Evolutionary conservation across 2,797 vertebrate species (phyloP).

Genomic region (Premnoplex brunnescens): DNA sequence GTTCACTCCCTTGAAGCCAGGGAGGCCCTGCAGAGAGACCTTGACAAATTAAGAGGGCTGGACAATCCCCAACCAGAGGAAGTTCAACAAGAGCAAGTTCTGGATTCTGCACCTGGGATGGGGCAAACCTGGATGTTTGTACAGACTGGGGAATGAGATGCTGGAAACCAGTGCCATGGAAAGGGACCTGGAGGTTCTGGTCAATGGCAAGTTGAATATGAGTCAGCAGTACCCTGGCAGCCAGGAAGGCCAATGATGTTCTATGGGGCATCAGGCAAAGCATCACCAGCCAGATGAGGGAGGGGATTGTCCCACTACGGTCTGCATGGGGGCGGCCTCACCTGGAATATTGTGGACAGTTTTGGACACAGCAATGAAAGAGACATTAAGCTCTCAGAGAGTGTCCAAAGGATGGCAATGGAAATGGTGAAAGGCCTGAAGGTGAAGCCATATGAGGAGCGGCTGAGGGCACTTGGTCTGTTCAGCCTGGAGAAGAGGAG

Average conservation of each 20-base stretch:
- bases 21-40: not conserved
- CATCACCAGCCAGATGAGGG: accelerated
- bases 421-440: not conserved
- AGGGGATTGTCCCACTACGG: not conserved
- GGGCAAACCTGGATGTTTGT: not conserved
- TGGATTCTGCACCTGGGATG: not conserved
- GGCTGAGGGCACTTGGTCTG: not conserved
- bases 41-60: not conserved
- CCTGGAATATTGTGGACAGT: not conserved
- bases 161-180: not conserved
- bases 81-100: not conserved
- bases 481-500: not conserved
- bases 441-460: not conserved
- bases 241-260: not conserved
- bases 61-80: not conserved
- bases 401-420: not conserved
- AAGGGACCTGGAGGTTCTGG: not conserved
- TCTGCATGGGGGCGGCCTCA: not conserved
- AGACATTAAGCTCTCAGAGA: not conserved
- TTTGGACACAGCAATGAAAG: not conserved
- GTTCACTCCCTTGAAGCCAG: not conserved
- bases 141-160: not conserved
- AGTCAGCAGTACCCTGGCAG: not conserved
- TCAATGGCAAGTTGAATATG: not conserved
- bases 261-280: not conserved